Conservation (phyloP, 2,113 vertebrate genomes). For the Poeciliopsis occidentalis region DNA sequence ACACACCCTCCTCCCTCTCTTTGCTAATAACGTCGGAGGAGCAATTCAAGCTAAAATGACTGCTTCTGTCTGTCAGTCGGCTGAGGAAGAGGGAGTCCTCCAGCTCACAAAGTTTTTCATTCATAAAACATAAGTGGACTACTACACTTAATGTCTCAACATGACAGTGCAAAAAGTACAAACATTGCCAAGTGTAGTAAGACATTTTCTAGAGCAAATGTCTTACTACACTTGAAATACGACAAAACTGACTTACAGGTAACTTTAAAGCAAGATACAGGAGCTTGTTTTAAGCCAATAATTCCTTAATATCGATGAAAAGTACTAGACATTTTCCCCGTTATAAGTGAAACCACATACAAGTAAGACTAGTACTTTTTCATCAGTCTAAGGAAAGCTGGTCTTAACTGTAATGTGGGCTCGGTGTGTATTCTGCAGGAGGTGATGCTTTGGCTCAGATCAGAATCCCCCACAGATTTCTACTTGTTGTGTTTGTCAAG, state of each 20-base stretch:
- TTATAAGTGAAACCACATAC: too few relatives aligned
- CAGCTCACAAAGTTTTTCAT: slow-evolving; percentile 34
- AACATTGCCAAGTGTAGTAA: too few relatives aligned
- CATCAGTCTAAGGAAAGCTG: background rate
- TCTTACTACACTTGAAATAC: too few relatives aligned
- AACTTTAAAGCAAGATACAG: too few relatives aligned
- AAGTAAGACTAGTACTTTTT: too few relatives aligned
- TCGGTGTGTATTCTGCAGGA: slow-evolving; percentile 9
- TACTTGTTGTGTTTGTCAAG: slow-evolving; percentile 55
- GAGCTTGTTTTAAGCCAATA: too few relatives aligned
- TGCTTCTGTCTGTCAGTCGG: slow-evolving; percentile 74
- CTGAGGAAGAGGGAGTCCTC: slow-evolving; percentile 45
- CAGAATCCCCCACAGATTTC: slow-evolving; percentile 28
- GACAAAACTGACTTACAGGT: too few relatives aligned
- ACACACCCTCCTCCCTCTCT: slow-evolving; percentile 41
- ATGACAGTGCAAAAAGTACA: too few relatives aligned
- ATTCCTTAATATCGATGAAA: too few relatives aligned
- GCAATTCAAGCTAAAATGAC: slow-evolving; percentile 79
- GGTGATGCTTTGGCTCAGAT: background rate
- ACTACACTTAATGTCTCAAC: background rate
- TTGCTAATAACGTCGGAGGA: slow-evolving; percentile 79
- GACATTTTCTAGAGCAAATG: too few relatives aligned
- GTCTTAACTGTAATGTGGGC: background rate
- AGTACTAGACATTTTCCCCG: too few relatives aligned
- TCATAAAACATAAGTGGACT: background rate